These are phyloP conservation scores for Euthynnus affinis DNA, from an alignment of 2,797 vertebrate species.

Conservation along the genomic window DNA sequence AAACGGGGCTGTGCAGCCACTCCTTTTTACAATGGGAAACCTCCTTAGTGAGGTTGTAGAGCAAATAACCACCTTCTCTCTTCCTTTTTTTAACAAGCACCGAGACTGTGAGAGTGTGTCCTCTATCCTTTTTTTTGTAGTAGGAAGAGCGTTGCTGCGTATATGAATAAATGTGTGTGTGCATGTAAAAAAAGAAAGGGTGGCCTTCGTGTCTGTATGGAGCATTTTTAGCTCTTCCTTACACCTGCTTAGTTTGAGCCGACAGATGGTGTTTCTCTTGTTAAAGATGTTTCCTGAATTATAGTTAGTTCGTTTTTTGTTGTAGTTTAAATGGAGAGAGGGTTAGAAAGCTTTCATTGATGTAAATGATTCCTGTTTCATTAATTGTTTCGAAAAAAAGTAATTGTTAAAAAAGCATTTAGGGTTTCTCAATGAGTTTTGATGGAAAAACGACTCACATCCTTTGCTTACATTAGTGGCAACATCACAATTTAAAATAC, in stretches of 20 bases:
- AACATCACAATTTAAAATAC: not conserved
- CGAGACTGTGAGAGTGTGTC: constrained; percentile 49
- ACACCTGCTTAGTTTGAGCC: constrained; percentile 59
- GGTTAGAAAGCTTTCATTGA: not conserved
- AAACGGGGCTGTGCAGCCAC: constrained; percentile 77
- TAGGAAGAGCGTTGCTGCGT: constrained; percentile 25
- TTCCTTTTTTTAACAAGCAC: constrained; percentile 69
- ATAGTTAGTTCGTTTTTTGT: constrained; percentile 9
- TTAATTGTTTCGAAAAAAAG: not conserved
- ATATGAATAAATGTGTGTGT: constrained; percentile 24
- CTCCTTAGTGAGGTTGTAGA: constrained; percentile 80
- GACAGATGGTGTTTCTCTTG: constrained; percentile 61
- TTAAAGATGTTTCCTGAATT: constrained; percentile 43
- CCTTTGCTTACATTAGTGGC: not conserved
- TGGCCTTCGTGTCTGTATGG: constrained; percentile 29
- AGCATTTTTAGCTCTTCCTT: constrained; percentile 43
- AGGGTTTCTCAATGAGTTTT: not conserved
- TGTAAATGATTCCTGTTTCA: constrained; percentile 9
- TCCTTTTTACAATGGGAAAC: constrained; percentile 85
- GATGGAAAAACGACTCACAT: not conserved
- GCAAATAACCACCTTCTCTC: constrained; percentile 80
- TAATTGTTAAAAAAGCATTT: not conserved
- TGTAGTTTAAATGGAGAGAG: constrained; percentile 31
- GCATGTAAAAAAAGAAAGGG: constrained; percentile 37
- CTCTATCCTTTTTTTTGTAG: constrained; percentile 53